phyloP scores from a whole-genome alignment of 2,797 vertebrate genomes.

The Pantherophis vulpinus region DNA sequence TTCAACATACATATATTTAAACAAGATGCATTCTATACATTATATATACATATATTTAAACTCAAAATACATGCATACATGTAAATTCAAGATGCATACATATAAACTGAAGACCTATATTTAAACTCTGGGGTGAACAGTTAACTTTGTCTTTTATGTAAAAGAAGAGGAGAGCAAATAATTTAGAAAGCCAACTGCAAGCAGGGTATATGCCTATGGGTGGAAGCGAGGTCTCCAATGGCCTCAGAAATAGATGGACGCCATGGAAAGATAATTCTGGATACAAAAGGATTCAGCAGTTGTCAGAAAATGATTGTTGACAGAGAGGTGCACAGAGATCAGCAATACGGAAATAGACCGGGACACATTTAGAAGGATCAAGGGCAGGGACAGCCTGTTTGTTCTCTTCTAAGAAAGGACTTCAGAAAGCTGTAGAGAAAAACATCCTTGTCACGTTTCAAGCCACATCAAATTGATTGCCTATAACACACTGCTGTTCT shows the following conservation, averaged over 20 bases:
- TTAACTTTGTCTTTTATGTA: background rate
- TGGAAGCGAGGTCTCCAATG: background rate
- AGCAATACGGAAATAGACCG: constrained; percentile 25
- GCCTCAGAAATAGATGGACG: background rate
- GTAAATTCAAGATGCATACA: background rate
- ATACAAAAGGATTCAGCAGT: constrained; percentile 21
- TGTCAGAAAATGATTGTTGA: constrained; percentile 24
- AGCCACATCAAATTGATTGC: background rate
- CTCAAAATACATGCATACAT: background rate
- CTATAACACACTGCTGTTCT: background rate
- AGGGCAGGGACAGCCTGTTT: constrained; percentile 17
- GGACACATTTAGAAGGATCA: constrained; percentile 32
- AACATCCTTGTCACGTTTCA: constrained; percentile 7
- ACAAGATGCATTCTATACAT: background rate
- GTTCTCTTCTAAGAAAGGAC: constrained; percentile 13
- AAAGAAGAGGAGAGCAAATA: background rate
- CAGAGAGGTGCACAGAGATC: constrained; percentile 13
- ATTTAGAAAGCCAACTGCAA: background rate
- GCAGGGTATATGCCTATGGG: background rate
- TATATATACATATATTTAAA: background rate
- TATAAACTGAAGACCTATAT: background rate
- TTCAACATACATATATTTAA: background rate
- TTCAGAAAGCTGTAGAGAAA: constrained; percentile 13
- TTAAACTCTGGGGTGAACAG: background rate
- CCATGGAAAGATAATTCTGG: constrained; percentile 20